Base-by-base conservation (phyloP, 1,140 invertebrate genomes). In the Leucophenga varia region DNA sequence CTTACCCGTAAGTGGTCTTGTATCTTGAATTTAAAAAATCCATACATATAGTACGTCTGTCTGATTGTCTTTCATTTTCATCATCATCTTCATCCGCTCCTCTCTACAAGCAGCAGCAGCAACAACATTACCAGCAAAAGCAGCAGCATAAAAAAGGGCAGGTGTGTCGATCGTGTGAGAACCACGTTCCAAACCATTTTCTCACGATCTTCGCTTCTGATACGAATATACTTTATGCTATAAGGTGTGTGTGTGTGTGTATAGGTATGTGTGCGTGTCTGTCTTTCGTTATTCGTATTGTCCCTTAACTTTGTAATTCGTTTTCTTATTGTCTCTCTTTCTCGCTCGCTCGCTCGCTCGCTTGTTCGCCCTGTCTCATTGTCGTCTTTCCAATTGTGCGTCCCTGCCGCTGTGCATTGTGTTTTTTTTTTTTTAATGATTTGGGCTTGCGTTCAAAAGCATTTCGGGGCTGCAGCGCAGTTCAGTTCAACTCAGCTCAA, bases 101-200 rank as follows among this genome's bases (percentile, higher is more conserved):
- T 42, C 13, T 40, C 8, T 16, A 21, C 40, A 14, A 14, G 40
- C 40, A 30, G 40, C 10, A 25, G 10, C 22, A 22, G 43, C 43
- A 45, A n/a, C 43, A 45, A n/a, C n/a, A n/a, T n/a, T n/a, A n/a
- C 34, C 13, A 25, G 22, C 22, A 25, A 25, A 5, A 25, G 22
- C 22, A 13, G 32, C 5, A 35, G 57, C 50, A 49, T 49, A 61
- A 63, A 74, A 72, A 69, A 74, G 71, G 71, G 71, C 71, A 74
- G 71, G 71, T 74, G 71, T 74, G 71, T 74, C 71, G 71, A 74
- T 74, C 71, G 71, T 74, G 71, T 74, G 71, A 74, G 71, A 74
- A 74, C 71, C 71, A 74, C 71, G 71, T 74, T 74, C 71, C 71
- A 74, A 74, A 74, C 67, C 71, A 74, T 74, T 74, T 74, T 74